These are phyloP conservation scores for Sycobia sp. DNA, from an alignment of 1,140 invertebrate species.

Conservation along the genomic window DNA sequence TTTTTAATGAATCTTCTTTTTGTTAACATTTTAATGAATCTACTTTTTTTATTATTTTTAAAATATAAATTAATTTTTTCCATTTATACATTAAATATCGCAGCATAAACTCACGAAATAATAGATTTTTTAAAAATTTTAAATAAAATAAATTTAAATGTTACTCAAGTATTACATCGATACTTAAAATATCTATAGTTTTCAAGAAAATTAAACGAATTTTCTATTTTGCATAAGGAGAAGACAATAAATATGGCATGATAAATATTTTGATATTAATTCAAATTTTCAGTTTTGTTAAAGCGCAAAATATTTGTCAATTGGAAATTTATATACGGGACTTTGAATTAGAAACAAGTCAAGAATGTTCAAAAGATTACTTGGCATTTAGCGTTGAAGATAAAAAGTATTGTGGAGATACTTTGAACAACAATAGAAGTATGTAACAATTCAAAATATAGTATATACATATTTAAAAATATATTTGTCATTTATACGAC, in stretches of 20 bases:
- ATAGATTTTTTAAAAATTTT: no score
- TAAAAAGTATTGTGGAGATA: conserved; percentile 49
- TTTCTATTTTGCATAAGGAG: no score
- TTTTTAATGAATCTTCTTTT: not conserved
- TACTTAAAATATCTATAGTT: no score
- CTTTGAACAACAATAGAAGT: conserved; percentile 46
- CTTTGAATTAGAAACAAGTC: conserved; percentile 52
- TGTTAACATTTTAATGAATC: not conserved
- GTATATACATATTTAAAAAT: conserved; percentile 4
- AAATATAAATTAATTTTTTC: not conserved
- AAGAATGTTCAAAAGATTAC: conserved; percentile 49
- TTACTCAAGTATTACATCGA: no score
- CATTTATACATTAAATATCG: conserved; percentile 24
- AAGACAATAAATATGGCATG: no score
- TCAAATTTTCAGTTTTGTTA: no score
- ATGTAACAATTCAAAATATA: conserved; percentile 31
- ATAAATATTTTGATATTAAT: no score
- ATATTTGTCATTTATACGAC: conserved; percentile 6
- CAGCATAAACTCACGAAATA: no score
- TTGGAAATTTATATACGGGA: conserved; percentile 48
- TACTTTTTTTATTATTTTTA: not conserved
- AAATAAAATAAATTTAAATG: no score
- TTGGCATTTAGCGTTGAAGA: conserved; percentile 43
- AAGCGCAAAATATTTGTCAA: conserved; percentile 42
- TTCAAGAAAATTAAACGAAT: no score